A percentile compares a stretch with the other conserved stretches of the same genome.
Evolutionary conservation across 2,113 vertebrate genomes (phyloP).

Genomic region (Haplotaxodon microlepis): DNA sequence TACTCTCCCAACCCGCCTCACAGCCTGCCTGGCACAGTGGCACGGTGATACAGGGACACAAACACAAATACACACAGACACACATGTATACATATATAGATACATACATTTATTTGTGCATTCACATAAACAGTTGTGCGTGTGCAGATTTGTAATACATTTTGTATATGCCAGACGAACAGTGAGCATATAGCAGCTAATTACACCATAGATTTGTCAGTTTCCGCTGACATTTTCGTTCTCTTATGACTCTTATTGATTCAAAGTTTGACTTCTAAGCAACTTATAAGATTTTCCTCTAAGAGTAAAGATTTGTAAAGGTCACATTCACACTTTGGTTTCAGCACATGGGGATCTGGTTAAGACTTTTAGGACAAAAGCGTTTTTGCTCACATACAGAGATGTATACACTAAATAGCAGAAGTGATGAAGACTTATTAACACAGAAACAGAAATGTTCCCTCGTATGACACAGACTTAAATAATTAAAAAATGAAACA

Average conservation of each 20-base stretch:
- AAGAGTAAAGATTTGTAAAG: slow-evolving; percentile 15
- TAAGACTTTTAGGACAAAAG: slow-evolving; percentile 4
- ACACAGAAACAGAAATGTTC: slow-evolving; percentile 23
- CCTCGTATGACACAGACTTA: slow-evolving; percentile 27
- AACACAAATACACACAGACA: slow-evolving; percentile 34
- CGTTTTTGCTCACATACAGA: background rate
- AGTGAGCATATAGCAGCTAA: background rate
- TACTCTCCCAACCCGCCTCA: slow-evolving; percentile 55
- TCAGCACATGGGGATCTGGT: background rate
- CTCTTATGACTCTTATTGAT: background rate
- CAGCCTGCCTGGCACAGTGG: slow-evolving; percentile 53
- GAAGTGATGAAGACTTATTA: background rate
- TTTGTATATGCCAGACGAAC: background rate
- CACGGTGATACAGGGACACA: slow-evolving; percentile 40
- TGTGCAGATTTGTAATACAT: background rate
- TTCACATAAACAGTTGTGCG: background rate
- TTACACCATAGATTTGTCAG: background rate
- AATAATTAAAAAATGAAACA: slow-evolving; percentile 36
- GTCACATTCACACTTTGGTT: slow-evolving; percentile 23
- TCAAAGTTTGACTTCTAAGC: background rate
- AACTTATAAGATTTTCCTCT: background rate
- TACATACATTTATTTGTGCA: slow-evolving; percentile 16
- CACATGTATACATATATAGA: background rate
- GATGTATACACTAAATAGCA: background rate
- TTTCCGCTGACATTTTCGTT: background rate